Evolutionary conservation across 1,140 invertebrate genomes (phyloP).

Genomic region (Drosophila cardini): DNA sequence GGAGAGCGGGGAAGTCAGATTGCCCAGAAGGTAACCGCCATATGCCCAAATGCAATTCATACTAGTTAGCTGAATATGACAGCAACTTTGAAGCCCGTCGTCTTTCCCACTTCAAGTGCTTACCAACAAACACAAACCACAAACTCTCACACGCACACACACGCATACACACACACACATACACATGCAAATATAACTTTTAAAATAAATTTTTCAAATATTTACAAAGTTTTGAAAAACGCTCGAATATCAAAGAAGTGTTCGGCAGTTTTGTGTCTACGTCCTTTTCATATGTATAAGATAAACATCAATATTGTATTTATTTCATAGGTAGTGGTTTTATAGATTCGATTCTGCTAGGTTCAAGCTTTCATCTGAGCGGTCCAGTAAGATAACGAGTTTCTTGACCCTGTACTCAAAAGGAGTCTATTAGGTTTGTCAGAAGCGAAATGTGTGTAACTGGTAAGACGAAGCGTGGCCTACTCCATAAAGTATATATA

Average conservation of each 20-base stretch:
- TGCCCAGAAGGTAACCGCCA: conserved; percentile 24
- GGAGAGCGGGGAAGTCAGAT: background rate
- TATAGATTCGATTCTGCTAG: too few species aligned
- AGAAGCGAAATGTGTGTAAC: too few species aligned
- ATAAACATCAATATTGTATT: too few species aligned
- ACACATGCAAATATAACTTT: background rate
- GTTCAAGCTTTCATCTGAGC: background rate
- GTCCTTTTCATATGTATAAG: background rate
- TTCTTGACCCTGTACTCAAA: too few species aligned
- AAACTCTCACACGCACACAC: background rate
- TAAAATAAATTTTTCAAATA: background rate
- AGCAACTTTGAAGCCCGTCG: conserved; percentile 5
- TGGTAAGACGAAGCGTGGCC: too few species aligned
- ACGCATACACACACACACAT: background rate
- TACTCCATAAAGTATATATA: too few species aligned
- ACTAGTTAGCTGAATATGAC: conserved; percentile 20
- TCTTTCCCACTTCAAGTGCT: background rate
- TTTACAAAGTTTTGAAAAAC: background rate
- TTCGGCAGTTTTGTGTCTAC: too few species aligned
- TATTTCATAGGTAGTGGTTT: too few species aligned
- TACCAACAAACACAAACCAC: background rate
- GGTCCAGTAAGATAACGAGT: too few species aligned
- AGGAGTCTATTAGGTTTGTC: too few species aligned
- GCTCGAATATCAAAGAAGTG: background rate
- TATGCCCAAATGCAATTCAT: conserved; percentile 43